These are phyloP conservation scores for Drosophila gunungcola DNA, from an alignment of 1,140 invertebrate species.

Conservation along the genomic window DNA sequence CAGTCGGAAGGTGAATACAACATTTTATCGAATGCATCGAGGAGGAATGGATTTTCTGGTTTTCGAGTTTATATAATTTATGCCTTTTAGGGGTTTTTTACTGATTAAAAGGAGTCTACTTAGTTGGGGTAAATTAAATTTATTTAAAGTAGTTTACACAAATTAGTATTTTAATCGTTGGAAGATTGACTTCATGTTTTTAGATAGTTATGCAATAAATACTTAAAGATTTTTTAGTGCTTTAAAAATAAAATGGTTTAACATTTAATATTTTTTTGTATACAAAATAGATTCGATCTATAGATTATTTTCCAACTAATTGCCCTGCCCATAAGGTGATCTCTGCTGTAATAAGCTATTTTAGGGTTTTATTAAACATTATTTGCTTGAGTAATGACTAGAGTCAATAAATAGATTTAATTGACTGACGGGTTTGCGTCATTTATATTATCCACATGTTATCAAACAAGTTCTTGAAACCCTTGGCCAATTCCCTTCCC, in stretches of 20 bases:
- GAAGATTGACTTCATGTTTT: background rate
- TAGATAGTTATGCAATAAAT: too few species aligned
- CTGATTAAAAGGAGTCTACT: constrained; percentile 5
- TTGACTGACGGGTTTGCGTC: constrained; percentile 7
- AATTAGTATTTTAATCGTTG: background rate
- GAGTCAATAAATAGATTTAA: background rate
- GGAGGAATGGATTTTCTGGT: constrained; percentile 7
- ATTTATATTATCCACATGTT: constrained; percentile 18
- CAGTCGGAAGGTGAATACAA: background rate
- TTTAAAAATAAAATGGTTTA: too few species aligned
- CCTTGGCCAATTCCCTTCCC: constrained; percentile 12
- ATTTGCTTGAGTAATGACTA: constrained; percentile 1
- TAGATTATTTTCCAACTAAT: background rate
- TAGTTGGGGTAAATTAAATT: background rate
- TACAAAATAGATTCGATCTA: too few species aligned
- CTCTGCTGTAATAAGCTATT: constrained; percentile 13
- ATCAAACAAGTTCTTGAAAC: constrained; percentile 16
- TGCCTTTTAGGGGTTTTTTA: background rate
- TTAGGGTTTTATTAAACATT: constrained; percentile 5
- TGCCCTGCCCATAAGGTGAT: background rate
- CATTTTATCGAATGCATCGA: constrained; percentile 13
- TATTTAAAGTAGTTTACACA: background rate
- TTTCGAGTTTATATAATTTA: constrained; percentile 17
- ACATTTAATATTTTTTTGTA: too few species aligned
- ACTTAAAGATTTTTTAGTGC: too few species aligned